Evolutionary conservation across 2,113 vertebrate species (phyloP).

Genomic region (Saccopteryx leptura): DNA sequence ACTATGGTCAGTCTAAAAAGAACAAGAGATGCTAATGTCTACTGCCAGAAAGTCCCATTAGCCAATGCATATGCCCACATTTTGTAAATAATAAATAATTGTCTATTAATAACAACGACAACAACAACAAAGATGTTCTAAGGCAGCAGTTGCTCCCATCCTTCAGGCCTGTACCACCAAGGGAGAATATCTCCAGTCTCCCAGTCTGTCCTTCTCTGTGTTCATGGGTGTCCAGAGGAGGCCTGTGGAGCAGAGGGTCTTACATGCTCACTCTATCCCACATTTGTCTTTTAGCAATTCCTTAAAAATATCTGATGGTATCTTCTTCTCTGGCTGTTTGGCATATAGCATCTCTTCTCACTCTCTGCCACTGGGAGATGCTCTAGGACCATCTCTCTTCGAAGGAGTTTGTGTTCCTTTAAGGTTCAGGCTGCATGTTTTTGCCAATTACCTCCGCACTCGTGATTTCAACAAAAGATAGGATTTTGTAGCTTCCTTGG

Average conservation of each 20-base stretch:
- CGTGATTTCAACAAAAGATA: neutral
- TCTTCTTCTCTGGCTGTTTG: neutral
- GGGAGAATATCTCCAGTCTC: neutral
- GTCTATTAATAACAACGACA: neutral
- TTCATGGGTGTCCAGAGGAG: neutral
- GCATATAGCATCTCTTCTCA: neutral
- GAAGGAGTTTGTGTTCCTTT: neutral
- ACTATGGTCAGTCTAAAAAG: neutral
- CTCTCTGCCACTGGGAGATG: neutral
- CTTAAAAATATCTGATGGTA: neutral
- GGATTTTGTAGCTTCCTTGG: neutral
- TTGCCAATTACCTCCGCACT: neutral
- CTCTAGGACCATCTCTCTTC: neutral
- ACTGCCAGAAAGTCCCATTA: neutral
- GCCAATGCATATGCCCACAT: neutral
- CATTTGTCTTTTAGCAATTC: neutral
- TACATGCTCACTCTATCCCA: neutral
- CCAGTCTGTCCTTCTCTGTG: neutral
- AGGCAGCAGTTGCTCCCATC: neutral
- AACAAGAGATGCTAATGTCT: neutral
- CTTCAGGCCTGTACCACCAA: neutral
- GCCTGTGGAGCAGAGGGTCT: neutral
- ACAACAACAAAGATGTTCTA: neutral
- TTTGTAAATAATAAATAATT: conserved; percentile 17
- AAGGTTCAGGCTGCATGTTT: neutral